phyloP scores from a whole-genome alignment of 1,140 invertebrate genomes.

The Drosophila chauvacae region DNA sequence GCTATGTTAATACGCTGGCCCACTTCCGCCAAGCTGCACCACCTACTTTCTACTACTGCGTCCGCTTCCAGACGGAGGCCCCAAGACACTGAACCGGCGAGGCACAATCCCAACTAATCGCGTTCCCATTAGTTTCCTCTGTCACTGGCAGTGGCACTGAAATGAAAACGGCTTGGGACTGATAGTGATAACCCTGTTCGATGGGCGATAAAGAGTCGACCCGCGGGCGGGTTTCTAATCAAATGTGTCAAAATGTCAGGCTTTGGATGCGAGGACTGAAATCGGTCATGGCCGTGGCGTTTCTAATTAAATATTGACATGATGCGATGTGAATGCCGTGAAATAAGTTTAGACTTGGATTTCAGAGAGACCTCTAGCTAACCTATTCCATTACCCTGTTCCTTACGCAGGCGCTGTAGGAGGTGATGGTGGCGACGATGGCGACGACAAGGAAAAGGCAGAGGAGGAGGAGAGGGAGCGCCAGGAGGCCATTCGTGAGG shows the following conservation, averaged over 20 bases:
- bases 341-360: background rate
- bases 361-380: slow-evolving; percentile 1
- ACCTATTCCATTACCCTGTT: slow-evolving; percentile 25
- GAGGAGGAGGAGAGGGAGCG: slow-evolving; percentile 97
- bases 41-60: slow-evolving; percentile 25
- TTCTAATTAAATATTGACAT: slow-evolving; percentile 32
- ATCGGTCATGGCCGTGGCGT: slow-evolving; percentile 71
- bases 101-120: slow-evolving; percentile 65
- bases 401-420: slow-evolving; percentile 91
- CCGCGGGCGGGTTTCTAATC: slow-evolving; percentile 31
- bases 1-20: slow-evolving; percentile 12
- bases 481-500: slow-evolving; percentile 95
- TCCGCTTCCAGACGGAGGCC: slow-evolving; percentile 29
- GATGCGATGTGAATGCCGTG: slow-evolving; percentile 3
- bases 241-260: slow-evolving; percentile 70
- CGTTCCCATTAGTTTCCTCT: slow-evolving; percentile 36
- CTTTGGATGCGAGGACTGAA: slow-evolving; percentile 38
- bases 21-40: slow-evolving; percentile 49
- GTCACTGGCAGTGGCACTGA: slow-evolving; percentile 23
- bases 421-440: slow-evolving; percentile 94
- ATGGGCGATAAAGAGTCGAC: slow-evolving; percentile 12
- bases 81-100: slow-evolving; percentile 19
- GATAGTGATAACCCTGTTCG: slow-evolving; percentile 27
- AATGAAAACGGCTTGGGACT: slow-evolving; percentile 7
- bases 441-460: slow-evolving; percentile 96